Conservation (phyloP, 2,113 vertebrate species). For the Psettodes erumei region DNA sequence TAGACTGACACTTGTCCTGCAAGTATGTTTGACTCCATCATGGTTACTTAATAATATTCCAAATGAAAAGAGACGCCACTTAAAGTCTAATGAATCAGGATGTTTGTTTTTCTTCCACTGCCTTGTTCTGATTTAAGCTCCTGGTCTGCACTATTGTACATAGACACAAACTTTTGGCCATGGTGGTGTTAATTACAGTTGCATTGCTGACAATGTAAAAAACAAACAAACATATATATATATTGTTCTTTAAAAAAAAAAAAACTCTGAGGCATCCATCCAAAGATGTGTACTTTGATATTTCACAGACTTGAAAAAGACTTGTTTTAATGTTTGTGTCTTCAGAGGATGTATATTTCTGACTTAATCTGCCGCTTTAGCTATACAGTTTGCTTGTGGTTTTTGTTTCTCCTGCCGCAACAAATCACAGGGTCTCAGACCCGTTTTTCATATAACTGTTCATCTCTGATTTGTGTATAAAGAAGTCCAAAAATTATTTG, state of each 20-base stretch:
- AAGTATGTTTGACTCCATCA: constrained; percentile 2
- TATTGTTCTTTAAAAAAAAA: constrained; percentile 52
- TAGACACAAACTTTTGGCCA: constrained; percentile 67
- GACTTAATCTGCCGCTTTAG: constrained; percentile 71
- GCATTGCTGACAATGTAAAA: constrained; percentile 61
- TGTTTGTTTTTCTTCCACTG: constrained; percentile 63
- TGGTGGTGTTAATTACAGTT: constrained; percentile 70
- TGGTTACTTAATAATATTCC: constrained; percentile 30
- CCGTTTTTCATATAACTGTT: constrained; percentile 68
- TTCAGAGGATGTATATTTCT: constrained; percentile 76
- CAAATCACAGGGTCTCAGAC: constrained; percentile 59
- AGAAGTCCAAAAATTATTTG: constrained; percentile 69
- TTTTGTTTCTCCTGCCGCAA: constrained; percentile 70
- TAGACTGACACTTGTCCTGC: constrained; percentile 30
- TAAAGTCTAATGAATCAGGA: constrained; percentile 57
- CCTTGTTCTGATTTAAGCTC: constrained; percentile 71
- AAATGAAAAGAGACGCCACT: constrained; percentile 46
- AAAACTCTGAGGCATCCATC: constrained; percentile 82
- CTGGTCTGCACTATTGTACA: constrained; percentile 82
- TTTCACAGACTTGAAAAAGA: constrained; percentile 89
- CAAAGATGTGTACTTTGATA: constrained; percentile 93
- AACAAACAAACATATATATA: constrained; percentile 28
- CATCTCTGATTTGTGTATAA: constrained; percentile 75
- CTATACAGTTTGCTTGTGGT: constrained; percentile 69
- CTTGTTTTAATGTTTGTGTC: constrained; percentile 79